Conservation (phyloP, 2,113 vertebrate species). For the Nestor notabilis region DNA sequence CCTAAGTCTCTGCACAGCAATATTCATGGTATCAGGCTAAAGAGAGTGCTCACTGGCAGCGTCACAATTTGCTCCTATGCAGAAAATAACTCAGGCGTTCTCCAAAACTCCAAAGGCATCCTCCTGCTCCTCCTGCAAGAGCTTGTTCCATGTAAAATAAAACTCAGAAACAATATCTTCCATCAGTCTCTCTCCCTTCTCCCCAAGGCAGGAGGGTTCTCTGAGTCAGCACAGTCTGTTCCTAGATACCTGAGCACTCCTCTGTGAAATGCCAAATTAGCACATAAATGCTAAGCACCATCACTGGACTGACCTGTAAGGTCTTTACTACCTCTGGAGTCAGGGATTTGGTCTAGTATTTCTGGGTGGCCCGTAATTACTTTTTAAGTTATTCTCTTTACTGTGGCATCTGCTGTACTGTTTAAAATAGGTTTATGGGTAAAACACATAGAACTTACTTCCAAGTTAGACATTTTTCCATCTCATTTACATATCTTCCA, state of each 20-base stretch:
- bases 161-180: background rate
- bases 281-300: background rate
- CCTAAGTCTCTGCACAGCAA: background rate
- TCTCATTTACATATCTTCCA: background rate
- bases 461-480: background rate
- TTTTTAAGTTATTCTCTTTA: background rate
- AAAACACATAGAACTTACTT: background rate
- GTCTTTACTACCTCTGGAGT: conserved; percentile 21
- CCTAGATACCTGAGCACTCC: background rate
- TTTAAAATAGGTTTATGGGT: background rate
- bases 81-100: background rate
- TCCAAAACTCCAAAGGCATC: background rate
- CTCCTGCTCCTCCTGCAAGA: background rate
- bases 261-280: conserved; percentile 23
- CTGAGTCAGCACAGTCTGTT: background rate
- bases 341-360: background rate
- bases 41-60: background rate
- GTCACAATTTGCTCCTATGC: background rate
- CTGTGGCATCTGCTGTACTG: background rate
- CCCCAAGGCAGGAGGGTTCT: background rate
- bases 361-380: background rate
- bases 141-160: background rate
- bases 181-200: background rate
- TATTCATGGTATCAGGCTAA: background rate
- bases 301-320: background rate